Evolutionary conservation across 1,140 invertebrate species (phyloP), one percentile per base, ranked within the genome.

Genomic region (Oedothorax gibbosus): DNA sequence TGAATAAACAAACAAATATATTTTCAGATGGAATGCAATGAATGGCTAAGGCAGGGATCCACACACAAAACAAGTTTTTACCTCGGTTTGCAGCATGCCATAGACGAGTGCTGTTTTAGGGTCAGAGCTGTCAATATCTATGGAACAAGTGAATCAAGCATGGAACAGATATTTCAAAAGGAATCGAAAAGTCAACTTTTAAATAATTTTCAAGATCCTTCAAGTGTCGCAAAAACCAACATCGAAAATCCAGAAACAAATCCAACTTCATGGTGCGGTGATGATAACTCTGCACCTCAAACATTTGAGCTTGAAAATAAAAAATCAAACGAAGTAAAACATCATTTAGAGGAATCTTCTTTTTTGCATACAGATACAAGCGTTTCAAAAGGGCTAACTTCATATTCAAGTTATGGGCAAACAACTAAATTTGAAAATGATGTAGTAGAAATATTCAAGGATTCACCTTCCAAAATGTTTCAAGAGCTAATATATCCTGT

Each of bases 71-170:
- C 88, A 93, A 92, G 53, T 3, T 6, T 64, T 0, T 8, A 5
- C 0, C 92, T 97, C 77, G 93, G 95, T 87, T 93, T 93, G 87
- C 90, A 98, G 15, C 91, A 93, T 79, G 93, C 95, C 88, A 93
- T 95, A 86, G 91, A 92, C 20, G 93, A 95, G 87, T 97, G 97
- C 88, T 93, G 94, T 89, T 97, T 97, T 91, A 92, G 96, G 86
- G 93, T 98, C 18, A 93, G 94, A 87, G 95, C 96, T 50, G 93
- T 93, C 85, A 98, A 97, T 90, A 92, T 94, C 7, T 92, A 95
- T 77, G 96, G 96, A 8, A 89, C 91, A 14, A 95, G 95, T 8
- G 94, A 95, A 87, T 92, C 94, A 4, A 72, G 83, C 35, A 12
- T 20, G 12, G 64, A 79, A 66, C 14, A 8, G 9, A 8, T 12